These are phyloP conservation scores for Lagocephalus sceleratus DNA, from an alignment of 2,797 vertebrate genomes.

Conservation along the genomic window DNA sequence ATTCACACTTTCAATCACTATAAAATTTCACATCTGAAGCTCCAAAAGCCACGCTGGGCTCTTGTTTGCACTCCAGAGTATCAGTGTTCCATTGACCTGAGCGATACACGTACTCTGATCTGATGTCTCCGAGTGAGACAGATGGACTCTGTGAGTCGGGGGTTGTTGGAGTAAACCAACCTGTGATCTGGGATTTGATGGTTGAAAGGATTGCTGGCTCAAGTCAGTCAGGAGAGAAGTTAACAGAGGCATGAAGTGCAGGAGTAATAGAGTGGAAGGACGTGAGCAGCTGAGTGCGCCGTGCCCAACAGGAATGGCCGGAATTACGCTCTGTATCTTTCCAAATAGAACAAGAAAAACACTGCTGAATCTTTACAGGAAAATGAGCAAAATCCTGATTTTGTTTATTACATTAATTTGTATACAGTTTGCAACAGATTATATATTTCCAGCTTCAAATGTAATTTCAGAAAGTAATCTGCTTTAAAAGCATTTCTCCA, in stretches of 20 bases:
- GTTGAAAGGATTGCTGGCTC: slow-evolving; percentile 60
- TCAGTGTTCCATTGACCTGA: slow-evolving; percentile 45
- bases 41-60: slow-evolving; percentile 21
- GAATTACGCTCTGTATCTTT: slow-evolving; percentile 3
- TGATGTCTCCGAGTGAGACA: slow-evolving; percentile 49
- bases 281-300: slow-evolving; percentile 17
- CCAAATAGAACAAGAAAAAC: too few species aligned
- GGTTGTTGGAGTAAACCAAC: slow-evolving; percentile 65
- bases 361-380: neutral
- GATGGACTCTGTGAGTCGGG: slow-evolving; percentile 54
- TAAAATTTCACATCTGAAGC: too few species aligned
- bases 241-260: slow-evolving; percentile 54
- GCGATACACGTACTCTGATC: slow-evolving; percentile 22
- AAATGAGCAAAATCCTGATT: slow-evolving; percentile 13
- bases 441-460: slow-evolving; percentile 34
- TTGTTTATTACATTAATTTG: slow-evolving; percentile 38
- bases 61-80: slow-evolving; percentile 42
- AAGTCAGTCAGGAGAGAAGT: slow-evolving; percentile 56
- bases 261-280: slow-evolving; percentile 60
- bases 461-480: slow-evolving; percentile 37
- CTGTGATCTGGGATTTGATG: slow-evolving; percentile 73
- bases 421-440: slow-evolving; percentile 18
- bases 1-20: too few species aligned
- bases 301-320: slow-evolving; percentile 20
- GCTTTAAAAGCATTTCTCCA: slow-evolving; percentile 16